Evolutionary conservation across 1,140 invertebrate genomes (phyloP).

Genomic region (Drosophila pseudoananassae): DNA sequence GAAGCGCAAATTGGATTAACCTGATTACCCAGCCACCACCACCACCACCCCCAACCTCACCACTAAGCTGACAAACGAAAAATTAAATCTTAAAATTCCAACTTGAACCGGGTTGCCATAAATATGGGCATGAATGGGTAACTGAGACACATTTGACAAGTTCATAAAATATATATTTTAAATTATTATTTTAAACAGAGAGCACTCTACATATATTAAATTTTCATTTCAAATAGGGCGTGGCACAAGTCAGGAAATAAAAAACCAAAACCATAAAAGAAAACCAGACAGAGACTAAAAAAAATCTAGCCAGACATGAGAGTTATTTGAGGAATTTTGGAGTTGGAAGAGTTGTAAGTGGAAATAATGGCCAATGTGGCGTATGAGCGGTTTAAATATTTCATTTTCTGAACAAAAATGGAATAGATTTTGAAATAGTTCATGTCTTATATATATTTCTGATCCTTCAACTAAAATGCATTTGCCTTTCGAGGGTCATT

Average conservation of each 20-base stretch:
- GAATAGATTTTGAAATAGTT: constrained; percentile 26
- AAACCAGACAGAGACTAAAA: no score
- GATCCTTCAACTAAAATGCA: constrained; percentile 32
- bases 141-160: constrained; percentile 55
- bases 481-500: constrained; percentile 43
- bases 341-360: constrained; percentile 39
- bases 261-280: no score
- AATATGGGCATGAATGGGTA: background rate
- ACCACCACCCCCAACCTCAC: no score
- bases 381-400: constrained; percentile 49
- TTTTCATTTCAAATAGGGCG: no score
- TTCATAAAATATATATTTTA: constrained; percentile 49
- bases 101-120: background rate
- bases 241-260: background rate
- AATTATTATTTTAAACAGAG: no score
- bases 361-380: constrained; percentile 44
- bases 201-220: no score
- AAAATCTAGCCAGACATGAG: background rate
- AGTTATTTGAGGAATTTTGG: constrained; percentile 9
- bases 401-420: background rate
- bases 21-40: constrained; percentile 20
- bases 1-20: constrained; percentile 44
- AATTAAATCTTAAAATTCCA: background rate
- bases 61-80: no score
- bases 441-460: constrained; percentile 11